phyloP scores from a whole-genome alignment of 2,113 vertebrate species.

The Scophthalmus maximus region DNA sequence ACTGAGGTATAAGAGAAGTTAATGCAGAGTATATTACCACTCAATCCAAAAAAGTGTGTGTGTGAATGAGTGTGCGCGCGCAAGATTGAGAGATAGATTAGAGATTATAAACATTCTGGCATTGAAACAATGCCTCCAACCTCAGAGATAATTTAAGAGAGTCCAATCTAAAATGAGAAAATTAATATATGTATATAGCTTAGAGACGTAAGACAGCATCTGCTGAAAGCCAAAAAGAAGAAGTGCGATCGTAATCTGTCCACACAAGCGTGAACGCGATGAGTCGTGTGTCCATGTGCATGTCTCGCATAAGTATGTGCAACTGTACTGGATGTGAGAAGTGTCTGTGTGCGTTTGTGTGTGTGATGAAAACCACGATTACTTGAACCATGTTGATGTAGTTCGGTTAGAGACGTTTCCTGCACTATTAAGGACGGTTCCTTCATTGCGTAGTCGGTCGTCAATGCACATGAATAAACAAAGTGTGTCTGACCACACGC shows the following conservation, averaged over 20 bases:
- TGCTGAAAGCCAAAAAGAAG: conserved; percentile 80
- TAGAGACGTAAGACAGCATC: conserved; percentile 51
- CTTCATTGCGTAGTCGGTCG: conserved; percentile 28
- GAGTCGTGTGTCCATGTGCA: conserved; percentile 12
- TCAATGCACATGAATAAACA: conserved; percentile 29
- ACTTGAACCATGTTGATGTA: conserved; percentile 61
- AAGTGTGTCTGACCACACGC: conserved; percentile 31
- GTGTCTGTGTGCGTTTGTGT: conserved; percentile 36
- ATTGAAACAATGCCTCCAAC: conserved; percentile 54
- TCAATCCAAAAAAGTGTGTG: conserved; percentile 56
- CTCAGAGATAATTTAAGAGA: conserved; percentile 72
- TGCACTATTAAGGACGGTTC: conserved; percentile 63
- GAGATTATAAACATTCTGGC: conserved; percentile 36
- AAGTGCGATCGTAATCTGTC: conserved; percentile 34
- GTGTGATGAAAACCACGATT: conserved; percentile 52
- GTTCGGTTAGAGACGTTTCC: conserved; percentile 36
- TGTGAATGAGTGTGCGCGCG: conserved; percentile 3
- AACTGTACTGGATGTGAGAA: conserved; percentile 36
- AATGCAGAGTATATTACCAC: conserved; percentile 32
- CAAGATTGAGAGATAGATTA: conserved; percentile 44
- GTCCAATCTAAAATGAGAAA: conserved; percentile 50
- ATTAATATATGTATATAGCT: conserved; percentile 69
- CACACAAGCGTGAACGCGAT: conserved; percentile 36
- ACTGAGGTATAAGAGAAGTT: conserved; percentile 12
- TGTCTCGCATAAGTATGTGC: conserved; percentile 10